These are phyloP conservation scores for Ctenosaura bakeri DNA, from an alignment of 2,797 vertebrate genomes.

Conservation along the genomic window DNA sequence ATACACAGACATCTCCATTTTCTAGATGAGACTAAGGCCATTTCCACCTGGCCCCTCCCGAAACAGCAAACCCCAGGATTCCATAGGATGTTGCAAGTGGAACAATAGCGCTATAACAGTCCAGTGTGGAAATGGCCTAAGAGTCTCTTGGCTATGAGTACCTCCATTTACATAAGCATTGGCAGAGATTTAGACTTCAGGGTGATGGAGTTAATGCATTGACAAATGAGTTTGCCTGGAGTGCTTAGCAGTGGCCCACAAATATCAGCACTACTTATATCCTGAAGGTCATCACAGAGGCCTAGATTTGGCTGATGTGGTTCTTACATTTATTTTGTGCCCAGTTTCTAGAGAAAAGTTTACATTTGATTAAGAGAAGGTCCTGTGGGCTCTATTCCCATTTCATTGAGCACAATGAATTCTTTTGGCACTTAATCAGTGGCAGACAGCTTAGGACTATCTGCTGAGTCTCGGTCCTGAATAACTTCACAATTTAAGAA, in stretches of 20 bases:
- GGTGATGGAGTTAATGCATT: neutral
- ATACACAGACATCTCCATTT: neutral
- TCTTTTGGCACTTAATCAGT: slow-evolving; percentile 4
- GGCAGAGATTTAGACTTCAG: neutral
- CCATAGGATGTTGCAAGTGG: no score
- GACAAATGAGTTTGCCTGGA: neutral
- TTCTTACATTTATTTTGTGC: neutral
- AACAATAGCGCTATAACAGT: no score
- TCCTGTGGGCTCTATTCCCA: neutral
- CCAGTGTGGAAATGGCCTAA: no score
- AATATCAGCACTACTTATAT: neutral
- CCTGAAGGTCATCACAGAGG: neutral
- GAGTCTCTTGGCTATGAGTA: neutral
- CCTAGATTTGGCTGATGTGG: neutral
- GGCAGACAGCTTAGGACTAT: neutral
- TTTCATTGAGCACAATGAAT: neutral
- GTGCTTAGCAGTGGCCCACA: neutral
- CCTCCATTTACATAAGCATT: neutral
- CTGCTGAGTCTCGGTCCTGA: neutral
- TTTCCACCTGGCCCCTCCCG: no score
- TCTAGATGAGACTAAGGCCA: neutral
- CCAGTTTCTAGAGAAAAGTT: neutral
- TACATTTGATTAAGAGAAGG: neutral
- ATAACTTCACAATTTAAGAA: slow-evolving; percentile 14
- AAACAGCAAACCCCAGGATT: no score